Evolutionary conservation across 2,888 invertebrate species (phyloP).

Genomic region (Leucophenga montana): DNA sequence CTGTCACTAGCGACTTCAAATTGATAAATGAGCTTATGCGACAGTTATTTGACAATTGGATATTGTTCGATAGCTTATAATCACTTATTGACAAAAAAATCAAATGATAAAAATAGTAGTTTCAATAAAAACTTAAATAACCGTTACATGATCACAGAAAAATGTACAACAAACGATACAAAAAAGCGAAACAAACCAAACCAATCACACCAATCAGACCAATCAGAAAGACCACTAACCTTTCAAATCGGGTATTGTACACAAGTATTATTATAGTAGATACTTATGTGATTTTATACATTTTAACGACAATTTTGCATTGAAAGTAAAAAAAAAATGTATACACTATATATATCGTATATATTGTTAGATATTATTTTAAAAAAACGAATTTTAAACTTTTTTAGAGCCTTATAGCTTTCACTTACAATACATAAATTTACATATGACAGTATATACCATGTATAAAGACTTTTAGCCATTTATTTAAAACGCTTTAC

Average conservation of each 20-base stretch:
- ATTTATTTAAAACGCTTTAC: too few relatives aligned
- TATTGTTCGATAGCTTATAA: slow-evolving; percentile 64
- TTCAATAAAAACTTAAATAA: slow-evolving; percentile 24
- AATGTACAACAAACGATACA: slow-evolving; percentile 25
- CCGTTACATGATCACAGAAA: slow-evolving; percentile 16
- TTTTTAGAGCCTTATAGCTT: too few relatives aligned
- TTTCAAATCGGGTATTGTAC: slow-evolving; percentile 52
- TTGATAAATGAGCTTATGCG: slow-evolving; percentile 62
- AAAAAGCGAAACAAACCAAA: slow-evolving; percentile 47
- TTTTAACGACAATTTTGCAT: background rate
- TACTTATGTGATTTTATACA: slow-evolving; percentile 54
- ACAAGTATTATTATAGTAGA: slow-evolving; percentile 46
- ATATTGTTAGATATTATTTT: background rate
- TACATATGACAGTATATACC: too few relatives aligned
- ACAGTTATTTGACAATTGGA: slow-evolving; percentile 64
- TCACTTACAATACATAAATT: too few relatives aligned
- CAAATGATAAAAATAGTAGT: slow-evolving; percentile 45
- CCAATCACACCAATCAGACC: slow-evolving; percentile 52
- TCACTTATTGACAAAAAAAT: slow-evolving; percentile 53
- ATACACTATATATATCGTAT: too few relatives aligned
- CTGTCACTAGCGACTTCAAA: slow-evolving; percentile 28
- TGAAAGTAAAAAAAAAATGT: background rate
- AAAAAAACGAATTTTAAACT: too few relatives aligned
- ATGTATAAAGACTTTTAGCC: too few relatives aligned
- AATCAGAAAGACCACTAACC: slow-evolving; percentile 31